Base-by-base conservation (phyloP, 2,888 invertebrate genomes). In the Tipula lateralis region DNA sequence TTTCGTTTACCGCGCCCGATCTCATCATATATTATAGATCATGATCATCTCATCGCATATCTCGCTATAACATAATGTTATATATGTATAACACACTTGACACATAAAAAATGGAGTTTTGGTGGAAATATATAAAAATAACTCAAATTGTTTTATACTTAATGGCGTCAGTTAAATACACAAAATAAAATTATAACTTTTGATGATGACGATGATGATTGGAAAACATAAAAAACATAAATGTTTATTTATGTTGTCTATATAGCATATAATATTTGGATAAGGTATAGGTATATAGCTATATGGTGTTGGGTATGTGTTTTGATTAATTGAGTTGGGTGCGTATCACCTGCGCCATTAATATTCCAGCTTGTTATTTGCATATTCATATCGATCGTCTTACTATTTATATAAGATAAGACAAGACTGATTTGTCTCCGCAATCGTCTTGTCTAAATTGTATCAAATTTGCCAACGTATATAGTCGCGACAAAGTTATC, bases 141-240 rank as follows among this genome's bases (percentile, higher is more conserved):
- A 9, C 24, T 66, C 24, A 16, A 16, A 5, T n/a, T n/a, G n/a
- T 50, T 50, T 50, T 50, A 16, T 50, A 50, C 44, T 50, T 66
- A 66, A 66, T 66, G 66, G 66, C 66, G 66, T 66, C 66, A 66
- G 66, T 66, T 66, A 66, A 66, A 66, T 66, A 66, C 24, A 19
- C 24, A 66, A 66, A 19, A 66, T 24, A 24, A 66, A 66, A 66
- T 66, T 66, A 24, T 24, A 9, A 66, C 44, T 50, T 50, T 16
- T 24, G 24, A 66, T 24, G 66, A 24, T 24, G 24, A 66, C 12
- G 66, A 24, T 66, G 66, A 24, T 66, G 66, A 66, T 66, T 66
- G 24, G 66, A 66, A 66, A 24, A 66, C 66, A 66, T 66, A 66
- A 66, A 44, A 24, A 66, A 66, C 66, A 4, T 32, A 9, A 66